Base-by-base conservation (phyloP, 2,888 invertebrate species). In the Amphipoea oculea region DNA sequence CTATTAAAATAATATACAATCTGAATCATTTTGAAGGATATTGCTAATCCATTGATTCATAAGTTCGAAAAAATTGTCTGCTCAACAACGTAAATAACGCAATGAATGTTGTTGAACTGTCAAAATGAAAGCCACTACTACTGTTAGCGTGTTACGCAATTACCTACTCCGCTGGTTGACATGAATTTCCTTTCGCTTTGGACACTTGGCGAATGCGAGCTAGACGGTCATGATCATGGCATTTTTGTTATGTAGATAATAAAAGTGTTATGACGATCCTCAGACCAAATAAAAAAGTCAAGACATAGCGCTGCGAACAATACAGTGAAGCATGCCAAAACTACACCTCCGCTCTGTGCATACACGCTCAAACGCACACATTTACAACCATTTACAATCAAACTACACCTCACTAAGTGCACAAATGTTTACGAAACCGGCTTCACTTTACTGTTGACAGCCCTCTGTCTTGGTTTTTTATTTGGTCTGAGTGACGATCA, bases 151-250 rank as follows among this genome's bases (percentile, higher is more conserved):
- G 4, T 57, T 57, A 57, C 11, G 11, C 0, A 9, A 23, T 23
- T 9, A 40, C 4, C 4, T 4, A 57, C 51, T 0, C 0, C 20
- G 0, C 6, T 6, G 20, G 17, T 20, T 6, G 20, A 14, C 5
- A 54, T 20, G 20, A 54, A 54, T 2, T 51, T 51, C 17, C 5
- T 51, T 48, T 17, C 17, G 51, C 17, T 51, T 51, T 17, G 17
- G 14, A 51, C 12, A 57, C 54, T 57, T 57, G 0, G 9, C 54
- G 23, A 57, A 57, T 57, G 23, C 9, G 54, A 57, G 23, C 23
- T 9, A 57, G 3, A 57, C 3, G 3, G 20, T 23, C 57, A 57
- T 23, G 23, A 23, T 11, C 23, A 54, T 11, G 4, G 0, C 57
- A 57, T 11, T 57, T 57, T 20, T 54, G 7, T 23, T 54, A 20